Percentiles rank a stretch among this genome's conserved stretches.
phyloP scores from a whole-genome alignment of 2,113 vertebrate genomes.

The Microtus richardsoni region DNA sequence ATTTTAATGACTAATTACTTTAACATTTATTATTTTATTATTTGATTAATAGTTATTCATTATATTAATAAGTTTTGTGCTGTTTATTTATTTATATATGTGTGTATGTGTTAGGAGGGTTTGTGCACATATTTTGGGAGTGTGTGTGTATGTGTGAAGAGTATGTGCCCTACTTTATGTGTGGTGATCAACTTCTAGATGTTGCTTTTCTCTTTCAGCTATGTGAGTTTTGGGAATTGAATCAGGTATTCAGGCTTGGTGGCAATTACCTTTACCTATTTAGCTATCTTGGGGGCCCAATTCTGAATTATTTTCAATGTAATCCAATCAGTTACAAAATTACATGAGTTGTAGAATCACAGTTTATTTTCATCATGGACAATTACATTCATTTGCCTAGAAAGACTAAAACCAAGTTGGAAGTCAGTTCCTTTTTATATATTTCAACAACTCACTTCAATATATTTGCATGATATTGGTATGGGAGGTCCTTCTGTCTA shows the following conservation, averaged over 20 bases:
- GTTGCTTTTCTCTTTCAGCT: not conserved
- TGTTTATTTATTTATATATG: no score
- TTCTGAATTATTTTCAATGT: conserved; percentile 57
- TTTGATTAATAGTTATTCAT: not conserved
- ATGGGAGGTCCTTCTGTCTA: no score
- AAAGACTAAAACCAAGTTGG: not conserved
- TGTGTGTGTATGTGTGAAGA: not conserved
- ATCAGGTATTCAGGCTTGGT: not conserved
- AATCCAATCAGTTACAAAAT: conserved; percentile 17
- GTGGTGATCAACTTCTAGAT: not conserved
- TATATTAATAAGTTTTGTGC: no score
- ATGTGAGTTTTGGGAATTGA: not conserved
- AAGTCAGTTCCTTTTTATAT: not conserved
- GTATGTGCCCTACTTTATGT: not conserved
- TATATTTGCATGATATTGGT: not conserved
- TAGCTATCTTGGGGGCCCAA: not conserved
- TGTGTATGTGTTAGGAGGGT: no score
- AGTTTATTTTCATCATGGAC: conserved; percentile 33
- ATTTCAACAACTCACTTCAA: not conserved
- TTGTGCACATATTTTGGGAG: not conserved
- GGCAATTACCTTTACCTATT: not conserved
- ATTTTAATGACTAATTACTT: no score
- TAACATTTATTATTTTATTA: no score
- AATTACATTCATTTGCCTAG: not conserved
- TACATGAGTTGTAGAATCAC: not conserved